phyloP scores from a whole-genome alignment of 2,797 vertebrate species.

The Pristis pectinata region DNA sequence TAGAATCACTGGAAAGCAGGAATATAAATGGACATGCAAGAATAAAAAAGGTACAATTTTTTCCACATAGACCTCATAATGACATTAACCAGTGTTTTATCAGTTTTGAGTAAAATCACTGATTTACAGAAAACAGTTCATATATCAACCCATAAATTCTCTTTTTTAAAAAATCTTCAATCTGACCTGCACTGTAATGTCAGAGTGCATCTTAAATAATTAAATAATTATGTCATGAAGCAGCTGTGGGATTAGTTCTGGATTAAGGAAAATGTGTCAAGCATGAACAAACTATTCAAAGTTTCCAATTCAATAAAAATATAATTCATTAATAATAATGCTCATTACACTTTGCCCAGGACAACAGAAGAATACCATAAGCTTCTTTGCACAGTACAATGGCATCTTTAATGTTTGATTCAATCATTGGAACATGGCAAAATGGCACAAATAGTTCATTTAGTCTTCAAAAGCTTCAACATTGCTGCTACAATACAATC shows the following conservation, averaged over 20 bases:
- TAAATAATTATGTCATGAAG: background rate
- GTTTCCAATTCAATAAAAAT: background rate
- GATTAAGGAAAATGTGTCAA: background rate
- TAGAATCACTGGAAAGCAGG: background rate
- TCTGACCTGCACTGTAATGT: background rate
- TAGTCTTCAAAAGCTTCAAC: no score
- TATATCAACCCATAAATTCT: background rate
- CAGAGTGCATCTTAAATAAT: slow-evolving; percentile 9
- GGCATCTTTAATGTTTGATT: no score
- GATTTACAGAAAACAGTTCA: slow-evolving; percentile 10
- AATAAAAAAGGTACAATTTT: background rate
- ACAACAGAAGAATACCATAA: no score
- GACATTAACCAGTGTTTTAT: background rate
- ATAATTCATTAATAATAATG: background rate
- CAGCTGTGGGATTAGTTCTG: background rate
- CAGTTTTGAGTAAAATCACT: background rate
- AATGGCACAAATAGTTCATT: no score
- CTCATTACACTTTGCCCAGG: background rate
- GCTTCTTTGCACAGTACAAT: no score
- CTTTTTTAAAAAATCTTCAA: background rate
- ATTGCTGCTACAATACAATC: no score
- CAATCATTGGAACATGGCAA: no score
- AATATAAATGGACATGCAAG: background rate
- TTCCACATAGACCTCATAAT: background rate
- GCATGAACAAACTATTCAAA: background rate